Conservation (phyloP, 1,140 invertebrate genomes). For the Leptinotarsa lineolata region DNA sequence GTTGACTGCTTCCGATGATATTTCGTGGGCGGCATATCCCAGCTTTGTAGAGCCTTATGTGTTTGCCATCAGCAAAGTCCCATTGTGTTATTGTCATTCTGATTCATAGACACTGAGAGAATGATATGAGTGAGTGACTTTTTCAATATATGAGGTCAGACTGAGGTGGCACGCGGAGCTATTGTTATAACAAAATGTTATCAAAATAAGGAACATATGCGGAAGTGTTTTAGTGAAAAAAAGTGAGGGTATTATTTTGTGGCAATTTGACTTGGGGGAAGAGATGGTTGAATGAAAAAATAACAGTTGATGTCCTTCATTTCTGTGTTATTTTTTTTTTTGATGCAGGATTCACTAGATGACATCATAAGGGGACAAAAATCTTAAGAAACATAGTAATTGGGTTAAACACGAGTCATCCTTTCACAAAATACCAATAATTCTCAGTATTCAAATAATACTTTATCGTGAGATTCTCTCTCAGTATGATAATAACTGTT, state of each 20-base stretch:
- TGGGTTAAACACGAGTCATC: too few relatives aligned
- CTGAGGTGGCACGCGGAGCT: background rate
- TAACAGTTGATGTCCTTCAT: too few relatives aligned
- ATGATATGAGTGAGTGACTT: constrained; percentile 23
- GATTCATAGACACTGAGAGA: constrained; percentile 18
- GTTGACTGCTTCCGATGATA: background rate
- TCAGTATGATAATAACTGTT: too few relatives aligned
- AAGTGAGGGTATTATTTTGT: background rate
- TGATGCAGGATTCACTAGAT: too few relatives aligned
- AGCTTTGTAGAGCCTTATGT: constrained; percentile 6
- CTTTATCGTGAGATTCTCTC: too few relatives aligned
- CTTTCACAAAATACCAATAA: too few relatives aligned
- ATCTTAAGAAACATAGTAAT: too few relatives aligned
- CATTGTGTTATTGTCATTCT: constrained; percentile 10
- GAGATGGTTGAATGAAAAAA: too few relatives aligned
- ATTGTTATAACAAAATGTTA: background rate
- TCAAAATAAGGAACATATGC: constrained; percentile 16
- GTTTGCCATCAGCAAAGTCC: constrained; percentile 3
- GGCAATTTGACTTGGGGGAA: too few relatives aligned
- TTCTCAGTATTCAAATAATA: too few relatives aligned
- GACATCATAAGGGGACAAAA: too few relatives aligned
- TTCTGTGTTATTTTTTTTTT: too few relatives aligned
- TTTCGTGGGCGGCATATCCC: background rate
- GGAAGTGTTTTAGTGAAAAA: background rate
- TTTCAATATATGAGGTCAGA: constrained; percentile 3